A percentile compares a stretch with the other conserved stretches of the same genome.
Conservation (phyloP, 2,888 invertebrate species). For the Reticulitermes lucifugus region DNA sequence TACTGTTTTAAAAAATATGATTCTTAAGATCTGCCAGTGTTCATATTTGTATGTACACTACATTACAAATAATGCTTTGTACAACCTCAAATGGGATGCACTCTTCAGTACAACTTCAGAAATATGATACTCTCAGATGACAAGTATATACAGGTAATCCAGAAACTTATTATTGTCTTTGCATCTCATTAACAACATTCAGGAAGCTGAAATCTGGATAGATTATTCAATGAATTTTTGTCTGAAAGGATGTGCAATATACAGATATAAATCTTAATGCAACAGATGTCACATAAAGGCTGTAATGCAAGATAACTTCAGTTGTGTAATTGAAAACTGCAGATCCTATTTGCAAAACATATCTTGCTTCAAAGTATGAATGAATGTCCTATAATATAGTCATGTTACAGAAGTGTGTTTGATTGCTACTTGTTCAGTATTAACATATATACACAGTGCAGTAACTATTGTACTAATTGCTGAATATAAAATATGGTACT, state of each 20-base stretch:
- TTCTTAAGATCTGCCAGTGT: not conserved
- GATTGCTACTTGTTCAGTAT: not conserved
- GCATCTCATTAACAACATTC: not conserved
- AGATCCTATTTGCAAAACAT: too few relatives aligned
- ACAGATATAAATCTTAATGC: too few relatives aligned
- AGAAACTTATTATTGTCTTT: not conserved
- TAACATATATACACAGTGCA: not conserved
- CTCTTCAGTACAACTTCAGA: not conserved
- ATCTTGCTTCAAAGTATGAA: not conserved
- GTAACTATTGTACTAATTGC: not conserved
- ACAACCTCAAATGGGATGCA: not conserved
- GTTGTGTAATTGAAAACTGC: too few relatives aligned
- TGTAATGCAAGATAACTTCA: too few relatives aligned
- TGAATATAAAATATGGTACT: not conserved
- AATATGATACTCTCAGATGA: not conserved
- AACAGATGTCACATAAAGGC: too few relatives aligned
- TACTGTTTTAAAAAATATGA: not conserved
- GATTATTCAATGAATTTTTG: too few relatives aligned
- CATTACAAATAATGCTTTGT: not conserved
- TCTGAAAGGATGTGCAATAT: too few relatives aligned
- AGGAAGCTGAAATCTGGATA: not conserved
- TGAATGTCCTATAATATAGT: not conserved
- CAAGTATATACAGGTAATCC: not conserved
- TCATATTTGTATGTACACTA: conserved; percentile 9
- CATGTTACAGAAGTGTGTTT: not conserved